Conservation (phyloP, 1,140 invertebrate species). For the Trinorchestia longiramus region DNA sequence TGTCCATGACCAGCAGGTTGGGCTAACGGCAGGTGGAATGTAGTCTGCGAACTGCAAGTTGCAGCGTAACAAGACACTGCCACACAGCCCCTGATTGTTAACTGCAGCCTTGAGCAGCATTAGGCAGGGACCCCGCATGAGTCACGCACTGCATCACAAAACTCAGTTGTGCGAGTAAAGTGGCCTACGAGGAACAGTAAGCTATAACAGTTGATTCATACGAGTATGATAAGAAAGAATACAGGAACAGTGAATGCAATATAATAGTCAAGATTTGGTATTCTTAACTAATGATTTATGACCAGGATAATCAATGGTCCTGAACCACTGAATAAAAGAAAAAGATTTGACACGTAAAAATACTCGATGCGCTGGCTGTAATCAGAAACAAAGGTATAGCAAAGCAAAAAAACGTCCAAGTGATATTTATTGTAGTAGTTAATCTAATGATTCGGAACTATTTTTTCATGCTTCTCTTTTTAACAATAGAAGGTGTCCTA, state of each 20-base stretch:
- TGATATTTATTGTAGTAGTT: too few relatives aligned
- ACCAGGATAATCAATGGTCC: neutral
- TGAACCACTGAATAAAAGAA: neutral
- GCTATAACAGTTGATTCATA: neutral
- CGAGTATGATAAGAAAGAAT: neutral
- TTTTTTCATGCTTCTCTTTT: too few relatives aligned
- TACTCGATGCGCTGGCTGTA: neutral
- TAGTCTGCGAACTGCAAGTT: neutral
- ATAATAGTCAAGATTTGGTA: neutral
- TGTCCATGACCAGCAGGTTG: neutral
- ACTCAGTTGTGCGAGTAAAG: neutral
- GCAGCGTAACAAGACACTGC: neutral
- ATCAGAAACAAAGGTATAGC: neutral
- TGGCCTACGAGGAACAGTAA: neutral
- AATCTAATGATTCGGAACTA: too few relatives aligned
- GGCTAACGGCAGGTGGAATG: neutral
- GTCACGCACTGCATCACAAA: neutral
- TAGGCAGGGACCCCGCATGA: neutral
- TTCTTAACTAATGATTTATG: neutral
- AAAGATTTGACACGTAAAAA: neutral
- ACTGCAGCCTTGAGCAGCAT: constrained; percentile 5
- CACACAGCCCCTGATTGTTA: neutral
- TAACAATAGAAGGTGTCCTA: too few relatives aligned
- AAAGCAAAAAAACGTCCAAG: too few relatives aligned
- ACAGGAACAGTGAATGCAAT: neutral